These are phyloP conservation scores for Melangyna quadrimaculata DNA, from an alignment of 2,888 invertebrate genomes.

Conservation along the genomic window DNA sequence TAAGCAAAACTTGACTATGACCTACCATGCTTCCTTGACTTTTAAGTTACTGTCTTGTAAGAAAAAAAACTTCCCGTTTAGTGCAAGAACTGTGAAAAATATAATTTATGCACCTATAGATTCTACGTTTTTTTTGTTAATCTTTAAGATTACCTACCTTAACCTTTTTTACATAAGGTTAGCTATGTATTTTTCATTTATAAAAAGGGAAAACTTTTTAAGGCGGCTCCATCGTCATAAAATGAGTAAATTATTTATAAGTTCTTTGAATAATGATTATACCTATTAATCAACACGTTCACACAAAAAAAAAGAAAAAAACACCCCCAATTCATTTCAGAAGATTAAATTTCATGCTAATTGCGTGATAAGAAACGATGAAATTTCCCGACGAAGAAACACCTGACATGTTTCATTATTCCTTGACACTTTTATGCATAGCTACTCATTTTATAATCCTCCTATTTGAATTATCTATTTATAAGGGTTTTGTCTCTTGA, in stretches of 20 bases:
- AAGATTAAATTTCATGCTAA: constrained; percentile 4
- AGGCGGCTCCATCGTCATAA: neutral
- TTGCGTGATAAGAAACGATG: neutral
- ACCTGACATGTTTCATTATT: constrained; percentile 27
- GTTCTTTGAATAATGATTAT: neutral
- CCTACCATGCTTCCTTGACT: no score
- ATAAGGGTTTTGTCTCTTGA: neutral
- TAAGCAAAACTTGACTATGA: no score
- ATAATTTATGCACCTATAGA: no score
- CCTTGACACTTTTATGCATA: constrained; percentile 16
- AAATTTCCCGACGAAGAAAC: neutral
- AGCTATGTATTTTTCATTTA: neutral
- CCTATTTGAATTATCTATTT: constrained; percentile 15
- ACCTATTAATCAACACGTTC: neutral
- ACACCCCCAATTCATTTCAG: neutral
- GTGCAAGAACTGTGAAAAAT: no score
- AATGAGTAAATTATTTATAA: neutral
- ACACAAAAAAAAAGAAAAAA: neutral
- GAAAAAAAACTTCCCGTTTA: no score
- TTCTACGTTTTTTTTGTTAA: neutral
- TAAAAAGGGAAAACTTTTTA: neutral
- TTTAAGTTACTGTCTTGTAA: no score
- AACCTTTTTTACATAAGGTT: neutral
- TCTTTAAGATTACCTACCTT: neutral
- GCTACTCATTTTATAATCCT: constrained; percentile 29